Percentiles rank a stretch among this genome's conserved stretches.
Conservation (phyloP, 2,113 vertebrate species). For the Hyaena hyaena region DNA sequence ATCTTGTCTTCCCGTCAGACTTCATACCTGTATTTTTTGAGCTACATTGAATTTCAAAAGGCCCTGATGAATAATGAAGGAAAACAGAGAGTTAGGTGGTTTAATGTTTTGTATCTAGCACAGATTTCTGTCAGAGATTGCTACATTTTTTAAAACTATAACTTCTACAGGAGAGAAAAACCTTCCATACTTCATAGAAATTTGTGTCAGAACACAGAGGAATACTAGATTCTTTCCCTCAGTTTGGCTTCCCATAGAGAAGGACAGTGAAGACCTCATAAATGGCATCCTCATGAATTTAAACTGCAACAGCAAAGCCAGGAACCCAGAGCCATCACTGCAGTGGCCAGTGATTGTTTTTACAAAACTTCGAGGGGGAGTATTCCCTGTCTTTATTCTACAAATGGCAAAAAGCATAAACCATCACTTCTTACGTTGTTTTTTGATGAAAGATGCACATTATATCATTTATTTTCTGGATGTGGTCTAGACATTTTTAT, state of each 20-base stretch:
- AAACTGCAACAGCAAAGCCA: background rate
- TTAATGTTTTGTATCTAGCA: background rate
- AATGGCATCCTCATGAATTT: background rate
- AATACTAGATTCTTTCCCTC: background rate
- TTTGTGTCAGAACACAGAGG: slow-evolving; percentile 27
- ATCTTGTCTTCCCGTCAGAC: background rate
- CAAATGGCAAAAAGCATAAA: background rate
- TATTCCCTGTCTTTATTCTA: background rate
- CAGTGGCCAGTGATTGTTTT: background rate
- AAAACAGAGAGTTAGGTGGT: background rate
- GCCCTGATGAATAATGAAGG: slow-evolving; percentile 39
- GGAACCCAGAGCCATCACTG: background rate
- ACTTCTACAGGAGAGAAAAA: background rate
- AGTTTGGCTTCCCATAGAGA: background rate
- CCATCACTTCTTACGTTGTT: background rate
- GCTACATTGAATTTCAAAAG: background rate
- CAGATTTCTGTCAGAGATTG: background rate
- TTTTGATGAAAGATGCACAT: background rate
- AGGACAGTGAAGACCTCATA: background rate
- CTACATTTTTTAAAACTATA: slow-evolving; percentile 1
- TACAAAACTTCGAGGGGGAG: background rate
- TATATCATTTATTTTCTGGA: background rate
- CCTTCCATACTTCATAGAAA: background rate
- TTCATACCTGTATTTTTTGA: background rate
- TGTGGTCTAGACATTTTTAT: background rate